phyloP scores from a whole-genome alignment of 2,113 vertebrate genomes.

The Phaetusa simplex region DNA sequence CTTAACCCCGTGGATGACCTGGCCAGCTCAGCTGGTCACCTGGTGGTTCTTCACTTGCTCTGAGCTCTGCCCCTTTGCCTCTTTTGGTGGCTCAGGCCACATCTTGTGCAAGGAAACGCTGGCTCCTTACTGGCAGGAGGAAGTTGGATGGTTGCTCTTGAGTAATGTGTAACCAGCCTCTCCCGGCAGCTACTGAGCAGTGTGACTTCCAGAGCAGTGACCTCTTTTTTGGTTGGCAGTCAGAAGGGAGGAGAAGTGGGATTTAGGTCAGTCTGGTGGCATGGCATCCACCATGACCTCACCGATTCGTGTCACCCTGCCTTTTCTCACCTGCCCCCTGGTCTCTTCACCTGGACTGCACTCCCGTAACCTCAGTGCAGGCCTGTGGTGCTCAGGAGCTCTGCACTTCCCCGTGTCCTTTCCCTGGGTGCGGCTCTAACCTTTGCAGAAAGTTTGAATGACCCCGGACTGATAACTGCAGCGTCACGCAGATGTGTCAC shows the following conservation, averaged over 20 bases:
- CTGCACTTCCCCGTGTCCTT: not conserved
- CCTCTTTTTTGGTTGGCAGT: conserved; percentile 45
- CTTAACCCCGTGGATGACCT: not conserved
- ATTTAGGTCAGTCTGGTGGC: conserved; percentile 19
- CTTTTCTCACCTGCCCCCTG: not conserved
- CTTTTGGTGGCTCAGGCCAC: not conserved
- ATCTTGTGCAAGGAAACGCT: conserved; percentile 30
- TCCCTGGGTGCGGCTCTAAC: not conserved
- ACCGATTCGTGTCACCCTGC: not conserved
- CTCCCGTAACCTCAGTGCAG: fast-evolving
- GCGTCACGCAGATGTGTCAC: not conserved
- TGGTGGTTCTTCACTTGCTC: not conserved
- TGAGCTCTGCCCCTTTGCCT: conserved; percentile 34
- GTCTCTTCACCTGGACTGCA: not conserved
- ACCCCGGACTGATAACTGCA: not conserved
- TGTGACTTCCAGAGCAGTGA: conserved; percentile 28
- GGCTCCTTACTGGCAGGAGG: not conserved
- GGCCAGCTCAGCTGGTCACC: not conserved
- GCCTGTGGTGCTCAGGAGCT: fast-evolving
- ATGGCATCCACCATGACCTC: not conserved
- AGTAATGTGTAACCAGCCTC: conserved; percentile 58
- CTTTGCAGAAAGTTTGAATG: not conserved
- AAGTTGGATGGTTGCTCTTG: conserved; percentile 37
- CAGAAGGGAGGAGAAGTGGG: conserved; percentile 48
- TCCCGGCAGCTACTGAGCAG: not conserved